Percentiles rank a stretch among this genome's conserved stretches.
These are phyloP conservation scores for Acanthosepion lycidas DNA, from an alignment of 2,888 invertebrate species.

Conservation along the genomic window DNA sequence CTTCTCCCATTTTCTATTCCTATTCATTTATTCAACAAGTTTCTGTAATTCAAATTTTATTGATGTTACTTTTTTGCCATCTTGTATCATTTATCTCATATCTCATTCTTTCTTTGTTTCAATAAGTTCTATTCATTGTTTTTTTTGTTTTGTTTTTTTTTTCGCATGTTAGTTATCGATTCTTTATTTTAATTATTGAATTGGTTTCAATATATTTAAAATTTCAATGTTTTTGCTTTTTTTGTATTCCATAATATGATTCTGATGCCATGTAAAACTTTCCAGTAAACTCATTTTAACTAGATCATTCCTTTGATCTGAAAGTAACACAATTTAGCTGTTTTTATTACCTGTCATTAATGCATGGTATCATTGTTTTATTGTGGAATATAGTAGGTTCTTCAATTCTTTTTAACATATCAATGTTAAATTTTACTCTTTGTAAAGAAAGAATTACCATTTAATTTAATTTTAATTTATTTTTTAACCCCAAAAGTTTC, in stretches of 20 bases:
- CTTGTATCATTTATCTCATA: conserved; percentile 8
- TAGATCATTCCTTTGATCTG: background rate
- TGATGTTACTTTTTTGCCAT: conserved; percentile 16
- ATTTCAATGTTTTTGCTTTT: background rate
- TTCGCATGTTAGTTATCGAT: background rate
- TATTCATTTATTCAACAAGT: background rate
- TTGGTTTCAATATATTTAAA: background rate
- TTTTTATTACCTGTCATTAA: background rate
- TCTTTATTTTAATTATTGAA: background rate
- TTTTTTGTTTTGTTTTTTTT: background rate
- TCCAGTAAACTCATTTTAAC: background rate
- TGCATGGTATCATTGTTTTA: background rate
- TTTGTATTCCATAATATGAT: background rate
- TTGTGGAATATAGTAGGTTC: background rate
- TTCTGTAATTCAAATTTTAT: conserved; percentile 6
- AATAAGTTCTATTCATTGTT: background rate
- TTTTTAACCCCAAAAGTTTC: background rate
- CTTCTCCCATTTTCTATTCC: background rate
- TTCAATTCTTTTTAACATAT: background rate
- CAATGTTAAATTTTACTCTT: background rate
- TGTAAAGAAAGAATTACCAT: background rate
- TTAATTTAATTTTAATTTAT: background rate
- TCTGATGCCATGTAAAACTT: background rate
- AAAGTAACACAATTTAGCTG: background rate
- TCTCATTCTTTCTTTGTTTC: background rate